Evolutionary conservation across 1,140 invertebrate genomes (phyloP), one percentile per base, ranked within the genome.

Genomic region (Eciton burchellii): DNA sequence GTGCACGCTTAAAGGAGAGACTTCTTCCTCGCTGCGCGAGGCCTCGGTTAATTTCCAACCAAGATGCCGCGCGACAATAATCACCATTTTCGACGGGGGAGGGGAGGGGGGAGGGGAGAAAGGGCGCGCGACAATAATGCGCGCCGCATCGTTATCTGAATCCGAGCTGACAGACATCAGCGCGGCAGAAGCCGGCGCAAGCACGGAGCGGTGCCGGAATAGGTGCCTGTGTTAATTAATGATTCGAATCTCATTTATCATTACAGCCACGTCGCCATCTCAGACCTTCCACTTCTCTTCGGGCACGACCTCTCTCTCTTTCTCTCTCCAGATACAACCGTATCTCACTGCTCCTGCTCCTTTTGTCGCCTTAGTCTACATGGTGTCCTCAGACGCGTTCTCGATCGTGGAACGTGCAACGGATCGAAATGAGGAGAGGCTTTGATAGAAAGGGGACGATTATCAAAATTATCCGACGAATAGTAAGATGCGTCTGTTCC

Each of bases 181-280:
- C 72, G 43, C 21, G 47, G 21, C 41, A 66, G 77, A 86, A 88
- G 74, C 81, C 49, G 77, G 56, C 8, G 63, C 49, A 79, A 79
- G 74, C 54, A 83, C 59, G 59, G 56, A 35, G 29, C 12, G 24
- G 52, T 35, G 41, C 41, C 81, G 45, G 19, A 59, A 6, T 3
- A 35, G 35, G 54, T 52, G 49, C 70, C 70, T 70, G 83, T 85
- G 71, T 88, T 91, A 91, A 91, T 91, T 90, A 91, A 91, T 90
- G 90, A 91, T 88, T 89, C 89, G 83, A 85, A 91, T 90, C 90
- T 90, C 88, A 85, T 91, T 90, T 91, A 91, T 91, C 89, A 91
- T 91, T 84, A 84, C 71, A 57, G 83, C 54, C 71, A 63, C 56
- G 52, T 62, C 83, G 60, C 66, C 52, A 63, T 68, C 66, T 62